These are phyloP conservation scores for Therioaphis trifolii DNA, from an alignment of 2,888 invertebrate species.

Conservation along the genomic window DNA sequence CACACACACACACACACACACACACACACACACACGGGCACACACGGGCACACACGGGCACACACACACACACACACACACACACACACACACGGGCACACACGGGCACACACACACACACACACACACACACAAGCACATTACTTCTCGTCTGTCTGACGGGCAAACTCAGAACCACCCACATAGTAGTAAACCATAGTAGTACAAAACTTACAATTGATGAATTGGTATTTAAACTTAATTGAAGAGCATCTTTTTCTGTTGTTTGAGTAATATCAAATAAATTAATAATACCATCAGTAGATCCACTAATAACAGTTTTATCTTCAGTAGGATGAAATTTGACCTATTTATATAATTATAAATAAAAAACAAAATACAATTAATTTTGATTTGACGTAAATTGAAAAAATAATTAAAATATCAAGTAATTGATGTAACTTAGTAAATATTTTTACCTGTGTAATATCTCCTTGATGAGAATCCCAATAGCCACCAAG, in stretches of 20 bases:
- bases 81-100: too few relatives aligned
- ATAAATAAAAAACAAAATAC: not conserved
- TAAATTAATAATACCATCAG: slow-evolving; percentile 86
- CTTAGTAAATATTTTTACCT: slow-evolving; percentile 69
- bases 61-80: too few relatives aligned
- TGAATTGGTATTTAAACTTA: slow-evolving; percentile 82
- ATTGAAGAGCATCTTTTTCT: slow-evolving; percentile 84
- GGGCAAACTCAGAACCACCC: too few relatives aligned
- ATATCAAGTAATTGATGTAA: not conserved
- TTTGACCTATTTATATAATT: slow-evolving; percentile 71
- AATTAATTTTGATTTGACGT: not conserved
- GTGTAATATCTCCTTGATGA: slow-evolving; percentile 84
- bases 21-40: too few relatives aligned
- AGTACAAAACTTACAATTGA: slow-evolving; percentile 74
- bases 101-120: too few relatives aligned
- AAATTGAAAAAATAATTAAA: not conserved
- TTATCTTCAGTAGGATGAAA: slow-evolving; percentile 79
- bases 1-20: too few relatives aligned
- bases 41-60: too few relatives aligned
- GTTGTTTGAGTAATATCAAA: slow-evolving; percentile 79
- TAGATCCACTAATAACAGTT: slow-evolving; percentile 79
- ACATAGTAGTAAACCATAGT: too few relatives aligned
- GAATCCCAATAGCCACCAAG: slow-evolving; percentile 87
- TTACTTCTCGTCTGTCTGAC: too few relatives aligned
- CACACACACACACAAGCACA: too few relatives aligned